phyloP scores from a whole-genome alignment of 2,113 vertebrate genomes.

The Glareola pratincola region DNA sequence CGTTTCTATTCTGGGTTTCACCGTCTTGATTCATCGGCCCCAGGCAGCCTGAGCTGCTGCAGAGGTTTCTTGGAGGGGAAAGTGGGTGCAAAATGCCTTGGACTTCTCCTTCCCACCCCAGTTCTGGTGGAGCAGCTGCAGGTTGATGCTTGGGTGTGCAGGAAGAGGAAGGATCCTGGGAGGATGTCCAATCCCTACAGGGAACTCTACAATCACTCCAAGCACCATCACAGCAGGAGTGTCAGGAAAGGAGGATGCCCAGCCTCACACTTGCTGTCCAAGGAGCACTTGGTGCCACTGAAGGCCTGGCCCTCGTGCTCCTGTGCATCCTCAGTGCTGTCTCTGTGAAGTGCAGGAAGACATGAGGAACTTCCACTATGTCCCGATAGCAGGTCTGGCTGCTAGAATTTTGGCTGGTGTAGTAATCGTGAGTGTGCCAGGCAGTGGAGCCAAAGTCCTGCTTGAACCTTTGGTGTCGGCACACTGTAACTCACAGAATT shows the following conservation, averaged over 20 bases:
- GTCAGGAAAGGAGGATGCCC: accelerated
- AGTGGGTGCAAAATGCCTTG: background rate
- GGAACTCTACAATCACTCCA: accelerated
- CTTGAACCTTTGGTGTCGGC: no score
- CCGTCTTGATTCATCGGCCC: background rate
- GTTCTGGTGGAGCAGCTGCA: accelerated
- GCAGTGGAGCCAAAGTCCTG: accelerated
- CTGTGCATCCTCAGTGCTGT: accelerated
- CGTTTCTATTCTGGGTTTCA: background rate
- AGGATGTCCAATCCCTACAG: accelerated
- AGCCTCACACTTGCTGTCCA: accelerated
- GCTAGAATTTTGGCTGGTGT: accelerated
- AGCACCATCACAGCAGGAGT: accelerated
- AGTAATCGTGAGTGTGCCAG: accelerated
- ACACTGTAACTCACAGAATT: background rate
- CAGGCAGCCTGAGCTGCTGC: background rate
- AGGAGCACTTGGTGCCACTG: accelerated
- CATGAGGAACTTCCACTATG: accelerated
- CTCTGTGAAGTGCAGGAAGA: accelerated
- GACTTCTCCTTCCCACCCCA: accelerated
- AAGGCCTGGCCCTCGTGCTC: accelerated
- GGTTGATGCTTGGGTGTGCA: accelerated
- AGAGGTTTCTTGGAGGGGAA: background rate
- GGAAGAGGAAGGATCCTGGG: background rate
- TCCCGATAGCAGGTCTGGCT: accelerated